Base-by-base conservation (phyloP, 2,888 invertebrate genomes). In the Meliscaeva auricollis region DNA sequence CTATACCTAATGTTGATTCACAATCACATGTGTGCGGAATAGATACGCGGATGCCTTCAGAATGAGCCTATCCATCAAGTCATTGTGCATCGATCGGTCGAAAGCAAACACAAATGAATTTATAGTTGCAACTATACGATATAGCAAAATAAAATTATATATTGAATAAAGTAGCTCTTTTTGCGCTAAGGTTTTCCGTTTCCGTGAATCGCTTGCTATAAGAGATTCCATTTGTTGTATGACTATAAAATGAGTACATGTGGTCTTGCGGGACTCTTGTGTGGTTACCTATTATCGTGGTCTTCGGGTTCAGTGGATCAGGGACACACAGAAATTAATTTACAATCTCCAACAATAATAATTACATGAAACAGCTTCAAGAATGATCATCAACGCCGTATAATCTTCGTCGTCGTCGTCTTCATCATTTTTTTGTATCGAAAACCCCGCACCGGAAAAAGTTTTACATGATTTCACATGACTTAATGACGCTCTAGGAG, bases 291-390 rank as follows among this genome's bases (percentile, higher is more conserved):
- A 9, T 38, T 64, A 52, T 48, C 38, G 35, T 75, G 74, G 78
- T 83, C 83, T 78, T 83, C 74, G 78, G 83, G 78, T 83, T 83
- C 78, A 83, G 54, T 83, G 30, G 83, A 83, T 83, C 78, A 83
- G 78, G 56, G 74, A 70, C 52, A 69, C 38, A 50, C 17, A 26
- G 26, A 38, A 17, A 52, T 48, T 64, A 64, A 80, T 48, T 69
- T 80, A 69, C 80, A 62, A 80, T 80, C 70, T 66, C 66, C 46
- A 50, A 56, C 58, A 62, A 69, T 83, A 62, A 69, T 83, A 83
- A 83, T 83, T 73, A 74, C 62, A 64, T 62, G 68, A 73, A 70
- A 66, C 38, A 58, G 62, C 73, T 54, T n/a, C 44, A 62, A n/a
- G 32, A 69, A 32, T 62, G 54, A 46, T 75, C 41, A n/a, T 46